These are phyloP conservation scores for Teinopalpus imperialis DNA, from an alignment of 2,888 invertebrate genomes.

Conservation along the genomic window DNA sequence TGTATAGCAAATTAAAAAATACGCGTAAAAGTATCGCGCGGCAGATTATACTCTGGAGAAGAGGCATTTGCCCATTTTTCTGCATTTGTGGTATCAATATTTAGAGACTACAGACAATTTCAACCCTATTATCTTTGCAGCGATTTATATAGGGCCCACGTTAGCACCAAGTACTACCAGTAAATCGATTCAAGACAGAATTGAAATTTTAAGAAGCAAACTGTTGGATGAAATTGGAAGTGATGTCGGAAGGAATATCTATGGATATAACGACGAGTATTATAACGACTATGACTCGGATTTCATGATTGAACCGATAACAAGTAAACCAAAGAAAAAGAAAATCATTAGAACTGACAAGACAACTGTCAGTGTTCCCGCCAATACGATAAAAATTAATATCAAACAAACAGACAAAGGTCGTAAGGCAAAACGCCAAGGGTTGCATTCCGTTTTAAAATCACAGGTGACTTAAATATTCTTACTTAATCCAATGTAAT, in stretches of 20 bases:
- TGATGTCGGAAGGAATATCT: not conserved
- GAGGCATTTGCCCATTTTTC: no score
- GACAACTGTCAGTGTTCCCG: constrained; percentile 22
- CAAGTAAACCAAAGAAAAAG: constrained; percentile 8
- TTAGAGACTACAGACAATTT: no score
- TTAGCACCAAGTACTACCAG: no score
- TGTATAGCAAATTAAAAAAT: no score
- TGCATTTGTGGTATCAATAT: no score
- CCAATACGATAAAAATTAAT: not conserved
- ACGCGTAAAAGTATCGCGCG: no score
- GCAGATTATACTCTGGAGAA: no score
- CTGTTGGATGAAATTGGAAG: not conserved
- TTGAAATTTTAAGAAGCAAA: not conserved
- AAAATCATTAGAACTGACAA: constrained; percentile 5
- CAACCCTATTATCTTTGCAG: not conserved
- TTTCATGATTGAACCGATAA: constrained; percentile 25
- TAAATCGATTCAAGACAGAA: not conserved
- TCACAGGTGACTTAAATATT: no score
- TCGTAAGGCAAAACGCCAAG: constrained; percentile 1
- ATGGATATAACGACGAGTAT: not conserved
- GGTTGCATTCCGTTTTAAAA: not conserved
- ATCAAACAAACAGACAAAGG: not conserved
- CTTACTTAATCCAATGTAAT: no score
- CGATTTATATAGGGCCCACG: not conserved
- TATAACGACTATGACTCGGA: constrained; percentile 20